Percentiles rank a stretch among this genome's conserved stretches.
Evolutionary conservation across 1,140 invertebrate species (phyloP).

Genomic region (Nylanderia fulva): DNA sequence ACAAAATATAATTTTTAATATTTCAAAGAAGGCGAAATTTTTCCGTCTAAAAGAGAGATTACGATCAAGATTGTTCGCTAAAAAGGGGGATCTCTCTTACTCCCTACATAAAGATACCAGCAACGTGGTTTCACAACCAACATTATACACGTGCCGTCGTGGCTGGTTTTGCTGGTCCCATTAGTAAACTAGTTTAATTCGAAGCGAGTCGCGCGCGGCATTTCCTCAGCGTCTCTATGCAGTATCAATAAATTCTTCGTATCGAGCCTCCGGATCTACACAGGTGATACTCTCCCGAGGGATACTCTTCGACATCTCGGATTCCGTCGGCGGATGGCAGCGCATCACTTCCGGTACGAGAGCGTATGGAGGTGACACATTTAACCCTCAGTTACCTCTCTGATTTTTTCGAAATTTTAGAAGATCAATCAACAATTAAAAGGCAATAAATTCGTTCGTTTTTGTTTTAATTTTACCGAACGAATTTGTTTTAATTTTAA

Average conservation of each 20-base stretch:
- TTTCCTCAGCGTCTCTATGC: constrained; percentile 24
- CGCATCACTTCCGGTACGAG: constrained; percentile 59
- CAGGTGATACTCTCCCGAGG: not conserved
- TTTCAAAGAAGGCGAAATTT: not conserved
- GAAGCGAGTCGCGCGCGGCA: constrained; percentile 11
- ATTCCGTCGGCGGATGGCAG: constrained; percentile 62
- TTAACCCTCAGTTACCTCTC: too few species aligned
- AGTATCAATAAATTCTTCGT: constrained; percentile 64
- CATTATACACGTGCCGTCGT: not conserved
- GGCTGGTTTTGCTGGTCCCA: not conserved
- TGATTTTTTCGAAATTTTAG: too few species aligned
- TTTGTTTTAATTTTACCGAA: too few species aligned
- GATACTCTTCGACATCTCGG: constrained; percentile 60
- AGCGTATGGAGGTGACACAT: not conserved
- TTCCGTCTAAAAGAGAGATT: not conserved
- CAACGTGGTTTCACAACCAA: not conserved
- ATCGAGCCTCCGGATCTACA: constrained; percentile 66
- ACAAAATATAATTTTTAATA: not conserved
- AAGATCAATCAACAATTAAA: too few species aligned
- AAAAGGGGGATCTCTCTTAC: not conserved
- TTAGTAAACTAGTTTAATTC: constrained; percentile 14
- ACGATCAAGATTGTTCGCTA: not conserved
- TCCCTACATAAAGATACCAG: not conserved
- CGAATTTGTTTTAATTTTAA: too few species aligned
- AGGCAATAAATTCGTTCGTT: too few species aligned